Evolutionary conservation across 2,113 vertebrate species (phyloP).

Genomic region (Onychorhynchus coronatus): DNA sequence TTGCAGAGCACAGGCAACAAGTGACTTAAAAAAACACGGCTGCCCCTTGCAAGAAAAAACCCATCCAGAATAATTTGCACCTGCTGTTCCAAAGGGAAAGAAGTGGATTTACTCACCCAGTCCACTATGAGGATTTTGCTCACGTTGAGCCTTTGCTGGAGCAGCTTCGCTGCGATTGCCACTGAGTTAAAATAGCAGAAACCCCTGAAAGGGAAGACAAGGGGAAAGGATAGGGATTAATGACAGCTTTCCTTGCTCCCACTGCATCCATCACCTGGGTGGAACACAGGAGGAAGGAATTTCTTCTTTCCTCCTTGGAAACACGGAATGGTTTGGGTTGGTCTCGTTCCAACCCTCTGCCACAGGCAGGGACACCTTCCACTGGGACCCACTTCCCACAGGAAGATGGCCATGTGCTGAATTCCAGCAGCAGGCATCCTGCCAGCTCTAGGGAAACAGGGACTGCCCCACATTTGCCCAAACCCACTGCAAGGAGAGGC

Average conservation of each 20-base stretch:
- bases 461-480: neutral
- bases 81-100: neutral
- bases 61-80: neutral
- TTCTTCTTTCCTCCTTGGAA: neutral
- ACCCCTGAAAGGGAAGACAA: slow-evolving; percentile 79
- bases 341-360: accelerated
- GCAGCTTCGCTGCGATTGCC: slow-evolving; percentile 92
- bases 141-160: slow-evolving; percentile 93
- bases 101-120: slow-evolving; percentile 85
- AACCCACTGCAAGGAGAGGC: neutral
- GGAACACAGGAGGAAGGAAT: neutral
- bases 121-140: slow-evolving; percentile 98
- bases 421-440: neutral
- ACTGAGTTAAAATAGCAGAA: slow-evolving; percentile 99
- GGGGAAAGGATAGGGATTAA: neutral
- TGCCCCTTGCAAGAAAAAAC: neutral
- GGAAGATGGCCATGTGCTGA: neutral
- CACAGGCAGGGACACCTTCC: neutral
- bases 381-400: neutral
- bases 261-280: neutral
- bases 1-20: neutral
- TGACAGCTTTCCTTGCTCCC: neutral
- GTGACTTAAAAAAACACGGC: neutral
- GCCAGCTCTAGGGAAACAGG: neutral
- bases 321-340: neutral